These are phyloP conservation scores for Eurois occulta DNA, from an alignment of 2,888 invertebrate species.

Conservation along the genomic window DNA sequence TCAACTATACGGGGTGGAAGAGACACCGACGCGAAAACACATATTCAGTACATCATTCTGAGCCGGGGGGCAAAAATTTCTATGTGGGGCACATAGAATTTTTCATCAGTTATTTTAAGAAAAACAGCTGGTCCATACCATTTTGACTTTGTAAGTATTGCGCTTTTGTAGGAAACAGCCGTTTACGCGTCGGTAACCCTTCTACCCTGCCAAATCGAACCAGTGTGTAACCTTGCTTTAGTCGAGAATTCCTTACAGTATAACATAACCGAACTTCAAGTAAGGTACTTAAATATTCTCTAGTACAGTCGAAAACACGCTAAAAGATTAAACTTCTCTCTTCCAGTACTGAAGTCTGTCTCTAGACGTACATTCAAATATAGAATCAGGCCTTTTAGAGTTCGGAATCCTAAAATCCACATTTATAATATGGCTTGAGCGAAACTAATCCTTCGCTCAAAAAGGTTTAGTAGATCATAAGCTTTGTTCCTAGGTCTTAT, in stretches of 20 bases:
- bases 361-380: slow-evolving; percentile 34
- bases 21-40: too few relatives aligned
- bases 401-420: slow-evolving; percentile 44
- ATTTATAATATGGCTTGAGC: slow-evolving; percentile 30
- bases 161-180: too few relatives aligned
- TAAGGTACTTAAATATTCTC: neutral
- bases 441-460: slow-evolving; percentile 42
- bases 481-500: slow-evolving; percentile 35
- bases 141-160: too few relatives aligned
- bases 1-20: neutral
- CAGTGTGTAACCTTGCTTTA: neutral
- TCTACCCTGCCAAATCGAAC: neutral
- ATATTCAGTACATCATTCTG: too few relatives aligned
- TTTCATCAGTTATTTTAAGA: too few relatives aligned
- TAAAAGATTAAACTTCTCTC: slow-evolving; percentile 36
- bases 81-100: too few relatives aligned
- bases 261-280: neutral
- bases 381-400: slow-evolving; percentile 42
- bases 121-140: too few relatives aligned
- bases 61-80: too few relatives aligned
- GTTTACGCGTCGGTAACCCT: too few relatives aligned
- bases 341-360: slow-evolving; percentile 2
- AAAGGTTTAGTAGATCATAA: slow-evolving; percentile 48
- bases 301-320: neutral
- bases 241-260: neutral